Conservation (phyloP, 2,113 vertebrate species). For the Corythoichthys intestinalis region DNA sequence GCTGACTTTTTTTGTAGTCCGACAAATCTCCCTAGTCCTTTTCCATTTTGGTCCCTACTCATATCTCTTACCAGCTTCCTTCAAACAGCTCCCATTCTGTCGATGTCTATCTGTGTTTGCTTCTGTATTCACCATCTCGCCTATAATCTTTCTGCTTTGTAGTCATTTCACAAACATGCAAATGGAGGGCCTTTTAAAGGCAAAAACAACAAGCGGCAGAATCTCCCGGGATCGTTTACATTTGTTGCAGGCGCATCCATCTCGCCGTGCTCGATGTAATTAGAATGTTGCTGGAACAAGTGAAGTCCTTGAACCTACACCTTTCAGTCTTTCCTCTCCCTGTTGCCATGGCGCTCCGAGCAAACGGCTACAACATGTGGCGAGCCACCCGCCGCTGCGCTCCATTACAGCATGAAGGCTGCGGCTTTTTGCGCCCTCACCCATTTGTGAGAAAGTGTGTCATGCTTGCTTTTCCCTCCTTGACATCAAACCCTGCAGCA, state of each 20-base stretch:
- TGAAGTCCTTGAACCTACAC: slow-evolving; percentile 68
- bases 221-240: slow-evolving; percentile 20
- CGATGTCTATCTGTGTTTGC: slow-evolving; percentile 44
- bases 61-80: slow-evolving; percentile 43
- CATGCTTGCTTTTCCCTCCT: slow-evolving; percentile 37
- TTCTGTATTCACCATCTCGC: slow-evolving; percentile 28
- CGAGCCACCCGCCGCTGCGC: slow-evolving; percentile 32
- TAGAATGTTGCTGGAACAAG: slow-evolving; percentile 69
- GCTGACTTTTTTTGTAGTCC: slow-evolving; percentile 34
- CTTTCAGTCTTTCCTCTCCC: slow-evolving; percentile 41
- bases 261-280: slow-evolving; percentile 53
- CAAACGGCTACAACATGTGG: slow-evolving; percentile 37
- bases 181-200: slow-evolving; percentile 28
- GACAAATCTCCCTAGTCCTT: slow-evolving; percentile 47
- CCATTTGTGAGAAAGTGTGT: slow-evolving; percentile 32
- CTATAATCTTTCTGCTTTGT: slow-evolving; percentile 3
- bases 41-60: slow-evolving; percentile 30
- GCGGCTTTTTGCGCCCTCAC: slow-evolving; percentile 27
- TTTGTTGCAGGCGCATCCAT: slow-evolving; percentile 39
- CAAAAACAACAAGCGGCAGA: slow-evolving; percentile 1
- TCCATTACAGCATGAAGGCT: slow-evolving; percentile 51
- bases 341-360: slow-evolving; percentile 70
- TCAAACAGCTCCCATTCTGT: slow-evolving; percentile 40
- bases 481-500: slow-evolving; percentile 29
- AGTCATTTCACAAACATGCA: slow-evolving; percentile 7